These are phyloP conservation scores for Notamacropus eugenii DNA, from an alignment of 2,797 vertebrate species.

Conservation along the genomic window DNA sequence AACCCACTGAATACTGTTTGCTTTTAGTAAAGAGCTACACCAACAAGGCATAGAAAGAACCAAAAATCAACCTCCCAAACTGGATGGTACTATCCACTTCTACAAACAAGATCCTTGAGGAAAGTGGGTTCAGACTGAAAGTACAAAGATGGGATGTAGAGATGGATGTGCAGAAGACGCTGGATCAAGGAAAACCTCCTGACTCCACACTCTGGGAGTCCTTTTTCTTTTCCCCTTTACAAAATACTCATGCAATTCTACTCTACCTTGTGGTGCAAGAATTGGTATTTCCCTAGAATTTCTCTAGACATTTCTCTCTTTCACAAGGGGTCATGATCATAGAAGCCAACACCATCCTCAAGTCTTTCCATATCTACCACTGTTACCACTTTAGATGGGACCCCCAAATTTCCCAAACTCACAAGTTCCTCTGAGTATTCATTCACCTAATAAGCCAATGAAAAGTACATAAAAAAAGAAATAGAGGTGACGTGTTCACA, in stretches of 20 bases:
- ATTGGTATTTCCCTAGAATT: not conserved
- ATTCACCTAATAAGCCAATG: not conserved
- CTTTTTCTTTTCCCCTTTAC: not conserved
- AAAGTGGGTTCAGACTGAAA: not conserved
- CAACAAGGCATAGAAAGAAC: not conserved
- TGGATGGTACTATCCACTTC: not conserved
- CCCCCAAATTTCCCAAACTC: not conserved
- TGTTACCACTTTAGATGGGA: not conserved
- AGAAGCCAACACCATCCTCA: not conserved
- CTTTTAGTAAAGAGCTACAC: not conserved
- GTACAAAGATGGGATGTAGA: not conserved
- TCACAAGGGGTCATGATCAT: not conserved
- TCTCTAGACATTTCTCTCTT: not conserved
- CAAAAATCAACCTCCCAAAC: not conserved
- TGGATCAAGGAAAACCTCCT: not conserved
- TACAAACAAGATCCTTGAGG: not conserved
- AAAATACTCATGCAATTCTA: not conserved
- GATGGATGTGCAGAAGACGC: not conserved
- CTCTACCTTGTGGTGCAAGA: not conserved
- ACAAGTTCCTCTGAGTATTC: not conserved
- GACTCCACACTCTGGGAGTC: not conserved
- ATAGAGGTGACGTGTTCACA: not conserved
- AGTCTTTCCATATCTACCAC: not conserved
- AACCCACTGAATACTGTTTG: not conserved
- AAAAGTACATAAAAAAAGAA: not conserved